Evolutionary conservation across 2,797 vertebrate genomes (phyloP), one percentile per base, ranked within the genome.

Genomic region (Pseudotriccus pelzelni): DNA sequence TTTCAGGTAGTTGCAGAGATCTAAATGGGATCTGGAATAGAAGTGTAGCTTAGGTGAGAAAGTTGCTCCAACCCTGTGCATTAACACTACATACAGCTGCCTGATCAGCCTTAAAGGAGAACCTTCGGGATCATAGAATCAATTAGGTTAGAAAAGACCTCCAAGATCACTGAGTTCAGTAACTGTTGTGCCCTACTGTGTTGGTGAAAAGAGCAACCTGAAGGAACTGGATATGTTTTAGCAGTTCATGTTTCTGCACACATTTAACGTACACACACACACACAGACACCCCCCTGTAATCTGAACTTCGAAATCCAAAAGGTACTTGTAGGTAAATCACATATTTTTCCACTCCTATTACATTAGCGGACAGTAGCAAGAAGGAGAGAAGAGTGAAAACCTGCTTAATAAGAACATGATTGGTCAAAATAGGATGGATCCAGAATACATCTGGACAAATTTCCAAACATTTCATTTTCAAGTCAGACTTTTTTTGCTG

Each of bases 121-220:
- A 59, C 14, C 20, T 80, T 59, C 44, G 27, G 21, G 14, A 36
- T 58, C 28, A 46, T 2, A 46, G 10, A 59, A 32, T 12, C 2
- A 0, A 39, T 14, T 52, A 32, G 12, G 8, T 41, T 23, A 41
- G 39, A 43, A 77, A 84, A 70, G 14, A 27, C 11, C 10, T 34
- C n/a, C n/a, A 64, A 39, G n/a, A 11, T 18, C 15, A 6, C 41
- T 55, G 55, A 75, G 47, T 36, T 55, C 50, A 37, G 32, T 32
- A 50, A 34, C 20, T 52, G 17, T 15, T 4, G 5, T 63, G 41
- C 5, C 44, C 28, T 1, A 0, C 12, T 67, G 24, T 2, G 1
- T 14, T 47, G 41, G 6, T 4, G 3, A 32, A 59, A 67, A 70
- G 32, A 84, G 9, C 5, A n/a, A 24, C 36, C 11, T 78, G 56